These are phyloP conservation scores for Aricia artaxerxes DNA, from an alignment of 2,888 invertebrate genomes.

Conservation along the genomic window DNA sequence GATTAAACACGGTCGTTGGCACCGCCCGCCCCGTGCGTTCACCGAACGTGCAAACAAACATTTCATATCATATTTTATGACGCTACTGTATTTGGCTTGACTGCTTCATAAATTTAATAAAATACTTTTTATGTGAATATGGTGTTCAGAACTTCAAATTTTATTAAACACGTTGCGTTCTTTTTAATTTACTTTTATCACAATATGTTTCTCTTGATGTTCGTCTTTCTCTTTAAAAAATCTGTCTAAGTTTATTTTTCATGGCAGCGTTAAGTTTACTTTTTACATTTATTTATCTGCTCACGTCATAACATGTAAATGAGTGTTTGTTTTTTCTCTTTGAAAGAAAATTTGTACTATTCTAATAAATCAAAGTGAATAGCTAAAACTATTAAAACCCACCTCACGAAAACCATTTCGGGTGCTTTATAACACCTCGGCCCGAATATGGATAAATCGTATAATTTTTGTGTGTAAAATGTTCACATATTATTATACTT, in stretches of 20 bases:
- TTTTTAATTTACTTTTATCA: not conserved
- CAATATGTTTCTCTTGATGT: not conserved
- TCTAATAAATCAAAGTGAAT: not conserved
- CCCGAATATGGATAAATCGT: slow-evolving; percentile 25
- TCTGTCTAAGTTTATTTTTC: not conserved
- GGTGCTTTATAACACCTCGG: slow-evolving; percentile 14
- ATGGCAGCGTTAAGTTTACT: not conserved
- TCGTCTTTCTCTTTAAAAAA: not conserved
- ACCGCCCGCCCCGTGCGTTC: slow-evolving; percentile 19
- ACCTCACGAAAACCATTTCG: slow-evolving; percentile 28
- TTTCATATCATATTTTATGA: slow-evolving; percentile 17
- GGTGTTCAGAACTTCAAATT: not conserved
- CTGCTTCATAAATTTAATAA: not conserved
- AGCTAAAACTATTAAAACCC: slow-evolving; percentile 18
- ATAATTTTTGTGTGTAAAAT: slow-evolving; percentile 30
- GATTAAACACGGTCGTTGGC: slow-evolving; percentile 43
- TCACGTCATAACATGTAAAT: not conserved
- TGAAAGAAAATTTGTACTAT: not conserved
- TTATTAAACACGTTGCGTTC: not conserved
- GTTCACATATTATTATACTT: slow-evolving; percentile 26
- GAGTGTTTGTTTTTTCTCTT: not conserved
- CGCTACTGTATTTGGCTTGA: not conserved
- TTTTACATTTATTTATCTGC: not conserved
- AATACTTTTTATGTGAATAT: not conserved
- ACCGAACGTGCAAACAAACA: not conserved